These are phyloP conservation scores for Ciconia boyciana DNA, from an alignment of 2,113 vertebrate species.

Conservation along the genomic window DNA sequence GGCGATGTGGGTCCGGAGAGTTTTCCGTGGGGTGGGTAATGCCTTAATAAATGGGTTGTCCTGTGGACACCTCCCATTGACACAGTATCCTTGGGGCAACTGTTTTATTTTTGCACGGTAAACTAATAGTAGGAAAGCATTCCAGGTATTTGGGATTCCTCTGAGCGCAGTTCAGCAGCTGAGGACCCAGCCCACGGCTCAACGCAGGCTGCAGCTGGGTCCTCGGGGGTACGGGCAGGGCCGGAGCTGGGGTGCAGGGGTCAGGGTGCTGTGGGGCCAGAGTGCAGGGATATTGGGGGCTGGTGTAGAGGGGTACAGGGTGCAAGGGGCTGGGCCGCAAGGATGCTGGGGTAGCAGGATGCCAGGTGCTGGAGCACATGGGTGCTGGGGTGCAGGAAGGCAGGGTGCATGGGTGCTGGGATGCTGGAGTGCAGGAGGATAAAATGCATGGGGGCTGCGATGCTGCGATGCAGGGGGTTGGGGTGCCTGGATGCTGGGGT, in stretches of 20 bases:
- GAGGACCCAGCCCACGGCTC: neutral
- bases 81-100: neutral
- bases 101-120: neutral
- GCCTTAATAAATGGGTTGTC: neutral
- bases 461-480: neutral
- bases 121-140: slow-evolving; percentile 25
- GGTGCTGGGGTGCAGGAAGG: neutral
- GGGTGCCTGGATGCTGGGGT: neutral
- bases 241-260: neutral
- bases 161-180: neutral
- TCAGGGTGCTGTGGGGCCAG: neutral
- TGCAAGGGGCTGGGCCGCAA: neutral
- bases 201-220: neutral
- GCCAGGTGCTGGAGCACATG: neutral
- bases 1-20: fast-evolving
- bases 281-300: neutral
- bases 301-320: neutral
- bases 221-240: neutral
- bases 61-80: neutral
- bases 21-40: neutral
- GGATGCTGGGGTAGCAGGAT: neutral
- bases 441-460: neutral
- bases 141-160: slow-evolving; percentile 20
- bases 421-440: neutral
- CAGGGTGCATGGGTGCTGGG: neutral